Base-by-base conservation (phyloP, 2,797 vertebrate species). In the Notolabrus celidotus region DNA sequence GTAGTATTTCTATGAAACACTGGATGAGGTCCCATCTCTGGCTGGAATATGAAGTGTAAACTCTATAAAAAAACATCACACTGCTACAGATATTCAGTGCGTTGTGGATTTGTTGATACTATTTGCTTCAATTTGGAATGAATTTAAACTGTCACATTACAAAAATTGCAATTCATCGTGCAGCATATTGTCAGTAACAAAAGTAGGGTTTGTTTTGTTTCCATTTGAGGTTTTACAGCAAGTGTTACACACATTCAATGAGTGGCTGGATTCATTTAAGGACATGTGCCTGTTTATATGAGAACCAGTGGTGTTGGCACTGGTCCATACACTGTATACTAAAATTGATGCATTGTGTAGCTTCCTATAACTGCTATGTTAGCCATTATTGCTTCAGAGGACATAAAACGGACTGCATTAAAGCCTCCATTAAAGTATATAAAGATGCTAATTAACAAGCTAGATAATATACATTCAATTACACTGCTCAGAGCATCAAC, bases 361-460 rank as follows among this genome's bases (percentile, higher is more conserved):
- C 41, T 39, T 56, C 23, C 29, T 52, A 29, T 46, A 53, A 54
- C 3, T 14, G 16, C 20, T 64, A 10, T 17, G 33, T 31, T n/a
- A 62, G 60, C 2, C 5, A 41, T 52, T 19, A 34, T 29, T 41
- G 45, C 39, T 17, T 36, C 11, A 50, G 27, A 54, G 60, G 47
- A 60, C 12, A 49, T 16, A 10, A 64, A 60, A 45, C 16, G 12
- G 19, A 49, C 1, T 15, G 49, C 16, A 3, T 11, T 19, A 61
- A 39, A 2, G 25, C 23, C 22, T 36, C 27, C 20, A 17, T 39
- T n/a, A 38, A 45, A 10, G 19, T 17, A 34, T 42, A 38, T 25
- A 20, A 59, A 8, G 27, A 16, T 57, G 52, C 31, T 61, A 8
- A 45, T 17, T 17, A 23, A 54, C 36, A 10, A 60, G 10, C 14